A percentile compares a stretch with the other conserved stretches of the same genome.
These are phyloP conservation scores for Ptilorrhoa leucosticta DNA, from an alignment of 2,113 vertebrate genomes.

Conservation along the genomic window DNA sequence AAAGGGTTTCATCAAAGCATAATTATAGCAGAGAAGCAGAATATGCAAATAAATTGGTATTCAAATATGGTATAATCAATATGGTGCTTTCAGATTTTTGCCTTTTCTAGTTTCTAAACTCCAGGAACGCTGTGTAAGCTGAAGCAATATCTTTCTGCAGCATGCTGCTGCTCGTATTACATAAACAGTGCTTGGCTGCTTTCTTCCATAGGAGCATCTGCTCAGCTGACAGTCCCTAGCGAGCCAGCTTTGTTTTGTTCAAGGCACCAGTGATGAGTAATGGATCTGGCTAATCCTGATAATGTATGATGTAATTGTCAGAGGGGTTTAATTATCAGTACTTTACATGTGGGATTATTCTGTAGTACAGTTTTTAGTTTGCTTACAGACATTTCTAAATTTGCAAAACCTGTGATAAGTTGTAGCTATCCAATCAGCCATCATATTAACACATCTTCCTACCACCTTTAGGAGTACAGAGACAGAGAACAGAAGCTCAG, in stretches of 20 bases:
- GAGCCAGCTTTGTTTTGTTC: constrained; percentile 83
- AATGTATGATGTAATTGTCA: constrained; percentile 92
- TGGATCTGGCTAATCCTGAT: constrained; percentile 83
- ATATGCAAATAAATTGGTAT: not conserved
- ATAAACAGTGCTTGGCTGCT: constrained; percentile 77
- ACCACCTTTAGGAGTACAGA: not conserved
- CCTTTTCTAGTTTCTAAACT: not conserved
- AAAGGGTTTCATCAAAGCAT: not conserved
- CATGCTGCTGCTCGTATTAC: constrained; percentile 72
- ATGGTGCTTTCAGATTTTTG: not conserved
- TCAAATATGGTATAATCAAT: not conserved
- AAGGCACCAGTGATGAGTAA: constrained; percentile 82
- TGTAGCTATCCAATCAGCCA: not conserved
- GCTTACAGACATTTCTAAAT: constrained; percentile 22
- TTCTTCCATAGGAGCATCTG: constrained; percentile 75
- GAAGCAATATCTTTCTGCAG: constrained; percentile 40
- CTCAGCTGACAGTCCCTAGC: constrained; percentile 71
- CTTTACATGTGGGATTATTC: constrained; percentile 76
- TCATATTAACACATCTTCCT: not conserved
- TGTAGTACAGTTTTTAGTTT: constrained; percentile 30
- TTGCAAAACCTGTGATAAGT: not conserved
- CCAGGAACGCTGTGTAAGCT: not conserved
- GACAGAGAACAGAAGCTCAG: not conserved
- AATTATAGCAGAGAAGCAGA: not conserved
- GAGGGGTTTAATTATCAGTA: constrained; percentile 86